Percentiles rank a stretch among this genome's conserved stretches.
phyloP scores from a whole-genome alignment of 2,797 vertebrate species.

The Lophotriccus pileatus region DNA sequence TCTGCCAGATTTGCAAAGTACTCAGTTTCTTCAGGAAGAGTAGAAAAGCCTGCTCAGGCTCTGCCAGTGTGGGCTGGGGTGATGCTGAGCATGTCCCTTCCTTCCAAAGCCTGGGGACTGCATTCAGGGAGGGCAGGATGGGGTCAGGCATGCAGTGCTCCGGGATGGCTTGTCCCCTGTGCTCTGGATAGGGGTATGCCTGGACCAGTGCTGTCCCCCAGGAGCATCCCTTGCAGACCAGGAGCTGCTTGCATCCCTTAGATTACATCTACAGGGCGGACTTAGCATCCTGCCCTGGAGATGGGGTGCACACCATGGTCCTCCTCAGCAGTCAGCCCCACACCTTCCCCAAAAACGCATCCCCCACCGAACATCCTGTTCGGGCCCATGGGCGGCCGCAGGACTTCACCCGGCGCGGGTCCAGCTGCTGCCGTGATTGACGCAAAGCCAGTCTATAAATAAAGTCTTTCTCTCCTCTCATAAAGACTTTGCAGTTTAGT shows the following conservation, averaged over 20 bases:
- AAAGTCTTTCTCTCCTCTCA: constrained; percentile 83
- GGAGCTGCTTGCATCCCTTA: not conserved
- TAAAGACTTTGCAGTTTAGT: constrained; percentile 84
- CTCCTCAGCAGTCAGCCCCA: not conserved
- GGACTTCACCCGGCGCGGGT: constrained; percentile 44
- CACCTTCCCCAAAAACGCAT: rapidly evolving
- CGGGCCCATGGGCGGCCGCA: not conserved
- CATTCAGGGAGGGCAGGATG: not conserved
- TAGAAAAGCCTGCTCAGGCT: not conserved
- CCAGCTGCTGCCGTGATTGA: constrained; percentile 84
- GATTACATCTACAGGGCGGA: not conserved
- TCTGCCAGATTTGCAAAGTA: rapidly evolving
- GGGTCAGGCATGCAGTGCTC: rapidly evolving
- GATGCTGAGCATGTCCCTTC: not conserved
- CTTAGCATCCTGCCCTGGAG: not conserved
- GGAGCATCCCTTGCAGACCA: not conserved
- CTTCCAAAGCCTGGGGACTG: not conserved
- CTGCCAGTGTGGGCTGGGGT: not conserved
- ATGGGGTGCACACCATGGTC: rapidly evolving
- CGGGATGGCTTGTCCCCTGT: not conserved
- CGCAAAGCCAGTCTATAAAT: constrained; percentile 91
- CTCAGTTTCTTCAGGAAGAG: not conserved
- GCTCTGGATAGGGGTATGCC: not conserved
- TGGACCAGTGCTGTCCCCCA: not conserved
- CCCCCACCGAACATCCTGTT: rapidly evolving